Conservation (phyloP, 2,888 invertebrate genomes). For the Kryphioiulus occultus region DNA sequence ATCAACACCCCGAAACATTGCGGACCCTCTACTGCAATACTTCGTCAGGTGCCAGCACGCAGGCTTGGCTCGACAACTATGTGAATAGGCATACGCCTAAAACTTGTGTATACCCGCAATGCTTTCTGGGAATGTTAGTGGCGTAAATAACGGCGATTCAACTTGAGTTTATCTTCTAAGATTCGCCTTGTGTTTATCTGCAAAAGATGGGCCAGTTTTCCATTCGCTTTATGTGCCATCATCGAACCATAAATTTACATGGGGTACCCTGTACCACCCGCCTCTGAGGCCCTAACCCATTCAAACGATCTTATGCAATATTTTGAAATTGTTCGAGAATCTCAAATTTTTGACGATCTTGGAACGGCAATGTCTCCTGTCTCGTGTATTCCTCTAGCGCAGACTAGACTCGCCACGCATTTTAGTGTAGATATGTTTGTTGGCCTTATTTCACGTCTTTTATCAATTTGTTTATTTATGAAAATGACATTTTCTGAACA, state of each 20-base stretch:
- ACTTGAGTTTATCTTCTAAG: not conserved
- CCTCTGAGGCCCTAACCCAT: not conserved
- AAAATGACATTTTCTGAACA: slow-evolving; percentile 25
- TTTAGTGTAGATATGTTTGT: not conserved
- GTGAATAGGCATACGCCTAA: not conserved
- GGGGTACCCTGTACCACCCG: not conserved
- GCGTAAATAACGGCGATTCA: not conserved
- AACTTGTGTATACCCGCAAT: not conserved
- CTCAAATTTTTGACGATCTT: not conserved
- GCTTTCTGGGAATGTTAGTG: not conserved
- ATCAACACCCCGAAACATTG: not conserved
- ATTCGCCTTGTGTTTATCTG: not conserved
- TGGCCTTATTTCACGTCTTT: slow-evolving; percentile 18
- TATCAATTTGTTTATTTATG: slow-evolving; percentile 11
- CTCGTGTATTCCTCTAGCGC: not conserved
- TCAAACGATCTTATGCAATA: not conserved
- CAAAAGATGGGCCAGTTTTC: not conserved
- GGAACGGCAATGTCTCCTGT: not conserved
- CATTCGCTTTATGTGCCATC: not conserved
- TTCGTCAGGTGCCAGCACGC: not conserved
- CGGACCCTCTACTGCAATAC: not conserved
- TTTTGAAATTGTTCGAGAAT: not conserved
- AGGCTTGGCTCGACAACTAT: not conserved
- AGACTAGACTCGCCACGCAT: not conserved
- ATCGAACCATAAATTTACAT: not conserved